Percentiles rank a stretch among this genome's conserved stretches.
Evolutionary conservation across 2,797 vertebrate genomes (phyloP).

Genomic region (Urosaurus nigricauda): DNA sequence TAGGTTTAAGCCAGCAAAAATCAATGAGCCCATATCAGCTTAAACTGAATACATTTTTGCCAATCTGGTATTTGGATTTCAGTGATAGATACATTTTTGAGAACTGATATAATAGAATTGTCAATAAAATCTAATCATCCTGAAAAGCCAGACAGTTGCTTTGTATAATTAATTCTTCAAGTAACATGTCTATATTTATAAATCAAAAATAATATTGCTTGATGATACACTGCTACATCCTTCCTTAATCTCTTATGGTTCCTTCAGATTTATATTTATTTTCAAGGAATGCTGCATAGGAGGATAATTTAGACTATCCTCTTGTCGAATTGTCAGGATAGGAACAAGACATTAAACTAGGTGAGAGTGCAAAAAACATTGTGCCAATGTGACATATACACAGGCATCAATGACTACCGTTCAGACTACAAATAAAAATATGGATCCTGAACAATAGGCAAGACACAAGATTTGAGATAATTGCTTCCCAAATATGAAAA

Average conservation of each 20-base stretch:
- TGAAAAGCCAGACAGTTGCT: not conserved
- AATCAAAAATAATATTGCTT: not conserved
- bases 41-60: not conserved
- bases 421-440: not conserved
- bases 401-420: not conserved
- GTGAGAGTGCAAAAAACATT: not conserved
- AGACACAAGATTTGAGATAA: not conserved
- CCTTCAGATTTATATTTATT: not conserved
- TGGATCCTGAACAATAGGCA: not conserved
- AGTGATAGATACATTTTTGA: conserved; percentile 5
- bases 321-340: not conserved
- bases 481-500: not conserved
- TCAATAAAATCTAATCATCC: not conserved
- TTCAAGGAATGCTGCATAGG: not conserved
- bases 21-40: not conserved
- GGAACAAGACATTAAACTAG: too few species aligned
- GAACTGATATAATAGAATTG: not conserved
- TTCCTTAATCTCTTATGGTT: not conserved
- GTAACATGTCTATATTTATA: not conserved
- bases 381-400: not conserved
- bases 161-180: conserved; percentile 1
- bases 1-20: conserved; percentile 7
- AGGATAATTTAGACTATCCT: not conserved
- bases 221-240: not conserved
- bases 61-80: not conserved